A percentile compares a stretch with the other conserved stretches of the same genome.
Conservation (phyloP, 2,113 vertebrate genomes). For the Hassar affinis region DNA sequence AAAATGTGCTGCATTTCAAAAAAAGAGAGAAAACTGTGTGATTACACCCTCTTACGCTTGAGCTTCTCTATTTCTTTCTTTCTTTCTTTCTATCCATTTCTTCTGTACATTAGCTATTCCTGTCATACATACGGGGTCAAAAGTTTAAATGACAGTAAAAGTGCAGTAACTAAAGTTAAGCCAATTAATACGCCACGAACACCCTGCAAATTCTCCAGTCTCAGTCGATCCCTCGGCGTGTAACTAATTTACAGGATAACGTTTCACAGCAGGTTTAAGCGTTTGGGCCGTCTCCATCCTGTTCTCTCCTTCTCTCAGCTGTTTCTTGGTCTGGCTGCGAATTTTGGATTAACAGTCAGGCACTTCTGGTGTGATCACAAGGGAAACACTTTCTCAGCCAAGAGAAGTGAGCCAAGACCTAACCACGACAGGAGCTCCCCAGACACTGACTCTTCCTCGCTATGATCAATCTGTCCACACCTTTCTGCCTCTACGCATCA, state of each 20-base stretch:
- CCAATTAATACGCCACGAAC: conserved; percentile 12
- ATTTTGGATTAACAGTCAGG: conserved; percentile 40
- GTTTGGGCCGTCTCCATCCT: conserved; percentile 6
- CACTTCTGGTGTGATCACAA: conserved; percentile 38
- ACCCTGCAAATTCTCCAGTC: background rate
- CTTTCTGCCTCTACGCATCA: conserved; percentile 40
- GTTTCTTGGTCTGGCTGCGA: conserved; percentile 20
- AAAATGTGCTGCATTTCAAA: background rate
- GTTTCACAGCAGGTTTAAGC: conserved; percentile 23
- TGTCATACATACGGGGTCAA: conserved; percentile 23
- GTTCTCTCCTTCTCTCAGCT: conserved; percentile 36
- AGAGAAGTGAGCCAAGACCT: conserved; percentile 31
- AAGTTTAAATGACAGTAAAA: conserved; percentile 27
- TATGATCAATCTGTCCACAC: conserved; percentile 47
- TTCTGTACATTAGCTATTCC: conserved; percentile 3
- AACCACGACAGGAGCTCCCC: conserved; percentile 44
- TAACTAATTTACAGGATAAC: conserved; percentile 27
- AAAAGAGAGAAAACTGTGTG: background rate
- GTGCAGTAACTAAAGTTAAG: background rate
- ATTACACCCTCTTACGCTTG: background rate
- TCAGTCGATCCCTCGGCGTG: background rate
- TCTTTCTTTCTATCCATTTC: background rate
- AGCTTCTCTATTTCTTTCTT: too few relatives aligned
- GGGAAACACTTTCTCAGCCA: conserved; percentile 33
- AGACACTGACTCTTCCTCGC: conserved; percentile 32